phyloP scores from a whole-genome alignment of 37 sponge, comb jelly and placozoan genomes.

The Ephydatia muelleri region DNA sequence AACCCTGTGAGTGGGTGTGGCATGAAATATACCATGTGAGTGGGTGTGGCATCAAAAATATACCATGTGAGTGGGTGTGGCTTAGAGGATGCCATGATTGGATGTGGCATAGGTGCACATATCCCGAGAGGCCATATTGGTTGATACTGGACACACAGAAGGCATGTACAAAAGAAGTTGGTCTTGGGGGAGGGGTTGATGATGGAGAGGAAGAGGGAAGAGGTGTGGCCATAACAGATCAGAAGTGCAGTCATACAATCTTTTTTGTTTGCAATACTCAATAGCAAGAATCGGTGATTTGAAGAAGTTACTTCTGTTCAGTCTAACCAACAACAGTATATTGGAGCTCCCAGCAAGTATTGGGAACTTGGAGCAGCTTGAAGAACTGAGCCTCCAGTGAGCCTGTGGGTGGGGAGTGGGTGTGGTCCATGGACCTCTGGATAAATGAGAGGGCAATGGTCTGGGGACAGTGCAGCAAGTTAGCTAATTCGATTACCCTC shows the following conservation, averaged over 20 bases:
- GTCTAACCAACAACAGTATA: constrained; percentile 61
- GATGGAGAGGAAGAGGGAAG: background rate
- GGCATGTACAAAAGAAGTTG: too few species aligned
- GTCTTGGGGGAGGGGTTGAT: background rate
- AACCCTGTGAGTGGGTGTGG: background rate
- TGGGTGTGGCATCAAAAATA: background rate
- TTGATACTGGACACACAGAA: too few species aligned
- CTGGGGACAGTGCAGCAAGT: background rate
- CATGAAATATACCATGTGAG: background rate
- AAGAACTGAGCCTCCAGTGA: constrained; percentile 82
- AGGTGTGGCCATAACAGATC: background rate
- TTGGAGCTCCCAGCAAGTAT: constrained; percentile 43
- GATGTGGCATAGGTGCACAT: too few species aligned
- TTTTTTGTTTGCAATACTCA: background rate
- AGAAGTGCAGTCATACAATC: background rate
- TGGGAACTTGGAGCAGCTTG: constrained; percentile 38
- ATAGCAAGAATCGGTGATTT: constrained; percentile 43
- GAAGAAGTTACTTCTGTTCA: constrained; percentile 39
- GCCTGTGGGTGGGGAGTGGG: background rate
- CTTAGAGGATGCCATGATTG: too few species aligned
- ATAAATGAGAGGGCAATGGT: background rate
- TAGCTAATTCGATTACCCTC: background rate
- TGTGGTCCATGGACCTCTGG: background rate
- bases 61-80: background rate
- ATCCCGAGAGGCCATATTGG: too few species aligned